Conservation (phyloP, 2,888 invertebrate genomes). For the Drosophila leonis region DNA sequence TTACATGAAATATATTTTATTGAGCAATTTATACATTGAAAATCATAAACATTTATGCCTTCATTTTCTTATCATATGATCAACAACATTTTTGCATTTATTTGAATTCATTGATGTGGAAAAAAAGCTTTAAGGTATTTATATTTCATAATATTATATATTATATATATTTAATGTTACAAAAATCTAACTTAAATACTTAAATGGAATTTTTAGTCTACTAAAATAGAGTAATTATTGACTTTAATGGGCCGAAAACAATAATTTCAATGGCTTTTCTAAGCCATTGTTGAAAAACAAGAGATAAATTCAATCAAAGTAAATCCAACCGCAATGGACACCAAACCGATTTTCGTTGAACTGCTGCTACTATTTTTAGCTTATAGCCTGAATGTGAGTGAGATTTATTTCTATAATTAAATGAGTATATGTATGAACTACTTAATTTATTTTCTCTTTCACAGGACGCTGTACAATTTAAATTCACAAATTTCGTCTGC, state of each 20-base stretch:
- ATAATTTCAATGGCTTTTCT: neutral
- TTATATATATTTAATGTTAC: too few species aligned
- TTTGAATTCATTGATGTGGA: neutral
- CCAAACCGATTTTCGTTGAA: neutral
- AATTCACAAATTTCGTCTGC: constrained; percentile 24
- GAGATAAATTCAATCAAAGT: neutral
- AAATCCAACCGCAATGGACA: neutral
- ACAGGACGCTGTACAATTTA: constrained; percentile 18
- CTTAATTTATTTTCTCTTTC: too few species aligned
- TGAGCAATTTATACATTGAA: neutral
- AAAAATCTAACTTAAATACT: too few species aligned
- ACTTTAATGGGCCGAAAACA: neutral
- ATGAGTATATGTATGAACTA: neutral
- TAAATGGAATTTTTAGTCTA: too few species aligned
- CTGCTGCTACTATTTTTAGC: neutral
- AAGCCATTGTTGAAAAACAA: neutral
- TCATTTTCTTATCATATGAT: neutral
- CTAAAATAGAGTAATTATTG: neutral
- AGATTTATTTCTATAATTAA: neutral
- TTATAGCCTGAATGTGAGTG: neutral
- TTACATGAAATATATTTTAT: neutral
- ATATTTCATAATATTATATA: too few species aligned
- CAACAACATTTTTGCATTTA: too few species aligned
- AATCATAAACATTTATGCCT: neutral
- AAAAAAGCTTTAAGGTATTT: too few species aligned